Evolutionary conservation across 2,888 invertebrate species (phyloP), one percentile per base, ranked within the genome.

Genomic region (Yponomeuta plumbellus): DNA sequence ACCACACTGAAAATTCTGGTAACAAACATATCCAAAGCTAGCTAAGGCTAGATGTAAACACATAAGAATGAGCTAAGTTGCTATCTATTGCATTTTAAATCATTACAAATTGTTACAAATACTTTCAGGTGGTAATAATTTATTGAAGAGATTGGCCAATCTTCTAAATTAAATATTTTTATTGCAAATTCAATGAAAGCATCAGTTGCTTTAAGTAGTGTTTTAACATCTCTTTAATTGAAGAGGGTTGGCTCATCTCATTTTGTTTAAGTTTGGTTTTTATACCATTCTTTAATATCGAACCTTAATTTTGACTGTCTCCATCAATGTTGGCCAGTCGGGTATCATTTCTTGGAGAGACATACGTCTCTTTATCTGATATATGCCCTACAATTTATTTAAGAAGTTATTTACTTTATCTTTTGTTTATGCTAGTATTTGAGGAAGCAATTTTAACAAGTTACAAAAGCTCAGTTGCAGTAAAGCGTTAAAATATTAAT

Each of bases 291-390:
- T 67, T 79, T 82, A 85, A 90, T 84, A 92, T 88, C 94, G 93
- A 94, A 94, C 94, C 94, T 94, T 94, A 87, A 90, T 88, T 92
- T 92, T 93, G 84, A 92, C 92, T 90, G 92, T 87, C 86, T 92
- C 92, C 88, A 92, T 88, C 87, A 96, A 94, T 78, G 85, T 93
- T 80, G 96, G 96, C 95, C 95, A 96, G 92, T 96, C 96, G 79
- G 94, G 94, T 86, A 96, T 94, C 83, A 95, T 86, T 91, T 94
- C 94, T 81, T 92, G 92, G 74, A 94, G 92, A 88, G 94, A 93
- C 90, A 93, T 93, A 77, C 94, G 93, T 91, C 94, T 93, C 88
- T 92, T 92, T 87, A 93, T 94, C 81, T 93, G 92, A 93, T 93
- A 94, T 84, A 94, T 88, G 81, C 92, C 94, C 94, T 94, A 93